Conservation (phyloP, 2,113 vertebrate genomes). For the Piprites chloris region DNA sequence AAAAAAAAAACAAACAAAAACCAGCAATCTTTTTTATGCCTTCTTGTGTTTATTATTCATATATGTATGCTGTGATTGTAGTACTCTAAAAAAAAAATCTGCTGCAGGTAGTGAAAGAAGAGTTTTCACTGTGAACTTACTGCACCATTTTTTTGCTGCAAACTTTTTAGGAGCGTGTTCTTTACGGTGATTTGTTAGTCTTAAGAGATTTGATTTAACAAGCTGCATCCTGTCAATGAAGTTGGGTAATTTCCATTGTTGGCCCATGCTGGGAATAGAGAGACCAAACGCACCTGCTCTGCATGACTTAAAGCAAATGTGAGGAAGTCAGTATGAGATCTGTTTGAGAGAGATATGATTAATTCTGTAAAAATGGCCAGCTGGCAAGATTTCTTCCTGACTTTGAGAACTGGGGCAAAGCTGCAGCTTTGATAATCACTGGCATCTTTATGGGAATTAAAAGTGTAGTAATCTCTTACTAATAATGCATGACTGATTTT, state of each 20-base stretch:
- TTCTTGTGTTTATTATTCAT: not conserved
- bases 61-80: not conserved
- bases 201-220: constrained; percentile 82
- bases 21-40: not conserved
- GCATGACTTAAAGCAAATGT: constrained; percentile 82
- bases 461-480: constrained; percentile 53
- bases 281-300: constrained; percentile 92
- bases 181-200: constrained; percentile 73
- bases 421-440: constrained; percentile 65
- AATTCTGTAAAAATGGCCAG: constrained; percentile 79
- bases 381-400: constrained; percentile 78
- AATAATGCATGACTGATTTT: constrained; percentile 42
- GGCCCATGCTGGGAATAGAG: constrained; percentile 81
- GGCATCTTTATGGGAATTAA: constrained; percentile 62
- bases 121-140: constrained; percentile 34
- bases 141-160: constrained; percentile 55
- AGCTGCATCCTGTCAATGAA: constrained; percentile 90
- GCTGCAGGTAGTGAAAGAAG: not conserved
- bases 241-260: constrained; percentile 84
- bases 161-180: constrained; percentile 54
- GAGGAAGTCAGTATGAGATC: constrained; percentile 87
- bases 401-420: constrained; percentile 69
- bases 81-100: not conserved
- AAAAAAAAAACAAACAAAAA: not conserved
- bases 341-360: constrained; percentile 88